A percentile compares a stretch with the other conserved stretches of the same genome.
These are phyloP conservation scores for Acheta domesticus DNA, from an alignment of 2,888 invertebrate genomes.

Conservation along the genomic window DNA sequence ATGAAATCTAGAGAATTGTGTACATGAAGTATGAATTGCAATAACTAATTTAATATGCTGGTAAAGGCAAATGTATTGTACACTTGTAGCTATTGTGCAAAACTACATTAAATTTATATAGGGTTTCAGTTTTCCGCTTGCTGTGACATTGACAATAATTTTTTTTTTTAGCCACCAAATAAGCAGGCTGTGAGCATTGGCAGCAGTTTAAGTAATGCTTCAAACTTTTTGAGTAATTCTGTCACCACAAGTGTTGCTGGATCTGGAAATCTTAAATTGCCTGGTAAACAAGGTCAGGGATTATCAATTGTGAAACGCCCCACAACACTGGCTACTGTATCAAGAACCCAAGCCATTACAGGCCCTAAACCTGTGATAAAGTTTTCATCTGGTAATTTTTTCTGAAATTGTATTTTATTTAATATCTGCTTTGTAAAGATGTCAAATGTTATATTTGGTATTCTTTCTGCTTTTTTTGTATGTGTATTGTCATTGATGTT, in stretches of 20 bases:
- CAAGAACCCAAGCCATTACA: conserved; percentile 63
- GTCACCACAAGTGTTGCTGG: conserved; percentile 27
- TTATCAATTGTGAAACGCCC: conserved; percentile 47
- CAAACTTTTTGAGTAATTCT: conserved; percentile 22
- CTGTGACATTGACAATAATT: background rate
- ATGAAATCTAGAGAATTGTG: too few species aligned
- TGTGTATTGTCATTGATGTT: too few species aligned
- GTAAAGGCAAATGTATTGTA: background rate
- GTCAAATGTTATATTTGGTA: too few species aligned
- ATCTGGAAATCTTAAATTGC: conserved; percentile 24
- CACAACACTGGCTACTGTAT: conserved; percentile 55
- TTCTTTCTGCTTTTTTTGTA: too few species aligned
- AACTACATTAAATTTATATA: background rate
- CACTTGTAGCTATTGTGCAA: background rate
- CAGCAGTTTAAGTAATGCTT: conserved; percentile 24
- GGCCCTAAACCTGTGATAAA: conserved; percentile 77
- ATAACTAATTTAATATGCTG: background rate
- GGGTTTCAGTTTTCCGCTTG: background rate
- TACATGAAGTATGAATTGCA: background rate
- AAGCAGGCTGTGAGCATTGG: conserved; percentile 25
- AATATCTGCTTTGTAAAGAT: too few species aligned
- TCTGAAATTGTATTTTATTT: too few species aligned
- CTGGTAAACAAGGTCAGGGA: conserved; percentile 21
- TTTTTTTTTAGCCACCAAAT: conserved; percentile 27
- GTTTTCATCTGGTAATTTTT: conserved; percentile 51